These are phyloP conservation scores for Salvelinus fontinalis DNA, from an alignment of 2,113 vertebrate genomes.

Conservation along the genomic window DNA sequence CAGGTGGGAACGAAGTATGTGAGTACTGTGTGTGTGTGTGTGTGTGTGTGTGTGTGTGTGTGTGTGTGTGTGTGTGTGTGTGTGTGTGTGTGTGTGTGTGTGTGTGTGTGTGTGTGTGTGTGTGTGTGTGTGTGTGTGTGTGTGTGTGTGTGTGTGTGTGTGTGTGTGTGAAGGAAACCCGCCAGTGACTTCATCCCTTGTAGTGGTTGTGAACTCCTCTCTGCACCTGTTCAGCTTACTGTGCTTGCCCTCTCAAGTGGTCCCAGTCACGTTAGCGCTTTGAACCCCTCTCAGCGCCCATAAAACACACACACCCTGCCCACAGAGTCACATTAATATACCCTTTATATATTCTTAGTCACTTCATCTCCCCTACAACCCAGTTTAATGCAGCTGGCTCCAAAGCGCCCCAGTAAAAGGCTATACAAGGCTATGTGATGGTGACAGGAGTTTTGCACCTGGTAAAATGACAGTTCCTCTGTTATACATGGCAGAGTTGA, in stretches of 20 bases:
- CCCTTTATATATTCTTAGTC: slow-evolving; percentile 41
- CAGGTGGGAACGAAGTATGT: slow-evolving; percentile 53
- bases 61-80: no score
- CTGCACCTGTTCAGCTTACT: slow-evolving; percentile 54
- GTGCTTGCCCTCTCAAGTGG: slow-evolving; percentile 48
- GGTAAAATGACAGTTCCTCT: slow-evolving; percentile 48
- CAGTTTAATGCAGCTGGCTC: slow-evolving; percentile 49
- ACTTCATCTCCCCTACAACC: slow-evolving; percentile 60
- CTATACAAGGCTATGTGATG: slow-evolving; percentile 44
- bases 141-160: slow-evolving; percentile 18
- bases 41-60: no score
- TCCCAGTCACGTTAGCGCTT: slow-evolving; percentile 64
- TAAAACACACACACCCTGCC: slow-evolving; percentile 9
- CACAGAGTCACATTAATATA: background rate
- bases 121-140: background rate
- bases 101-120: no score
- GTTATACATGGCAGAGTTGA: slow-evolving; percentile 38
- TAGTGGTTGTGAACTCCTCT: slow-evolving; percentile 48
- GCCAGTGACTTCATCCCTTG: slow-evolving; percentile 50
- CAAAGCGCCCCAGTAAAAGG: slow-evolving; percentile 17
- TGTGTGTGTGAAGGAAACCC: slow-evolving; percentile 8
- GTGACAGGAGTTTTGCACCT: slow-evolving; percentile 47
- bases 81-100: no score
- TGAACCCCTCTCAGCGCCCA: slow-evolving; percentile 40
- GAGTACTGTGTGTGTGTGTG: no score